phyloP scores from a whole-genome alignment of 2,113 vertebrate species.

The Myotis yumanensis region DNA sequence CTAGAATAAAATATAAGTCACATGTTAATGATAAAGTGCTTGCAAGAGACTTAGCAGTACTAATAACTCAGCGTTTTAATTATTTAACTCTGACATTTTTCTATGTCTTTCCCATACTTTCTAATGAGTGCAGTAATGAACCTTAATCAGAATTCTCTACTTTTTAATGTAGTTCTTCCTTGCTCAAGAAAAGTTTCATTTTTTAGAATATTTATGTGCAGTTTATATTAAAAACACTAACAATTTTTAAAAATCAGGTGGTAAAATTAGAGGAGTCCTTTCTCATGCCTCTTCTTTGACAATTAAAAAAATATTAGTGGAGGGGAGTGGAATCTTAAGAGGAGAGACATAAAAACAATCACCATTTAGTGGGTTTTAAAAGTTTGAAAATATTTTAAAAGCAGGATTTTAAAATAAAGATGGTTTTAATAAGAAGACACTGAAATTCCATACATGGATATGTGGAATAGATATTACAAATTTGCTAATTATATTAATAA shows the following conservation, averaged over 20 bases:
- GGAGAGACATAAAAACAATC: neutral
- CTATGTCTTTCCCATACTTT: conserved; percentile 42
- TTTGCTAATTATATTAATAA: neutral
- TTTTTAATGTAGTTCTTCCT: conserved; percentile 44
- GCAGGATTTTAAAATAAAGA: neutral
- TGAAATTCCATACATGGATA: neutral
- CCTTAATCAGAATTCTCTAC: conserved; percentile 45
- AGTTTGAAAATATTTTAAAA: neutral
- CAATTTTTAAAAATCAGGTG: conserved; percentile 15
- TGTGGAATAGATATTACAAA: neutral
- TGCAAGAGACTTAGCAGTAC: conserved; percentile 33
- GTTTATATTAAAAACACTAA: conserved; percentile 42
- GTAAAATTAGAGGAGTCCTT: neutral
- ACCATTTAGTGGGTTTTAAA: neutral
- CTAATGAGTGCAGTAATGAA: conserved; percentile 59
- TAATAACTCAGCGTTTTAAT: conserved; percentile 64
- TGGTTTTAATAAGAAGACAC: neutral
- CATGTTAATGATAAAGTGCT: conserved; percentile 59
- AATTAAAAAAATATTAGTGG: neutral
- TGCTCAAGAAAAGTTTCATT: conserved; percentile 18
- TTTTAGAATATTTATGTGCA: conserved; percentile 40
- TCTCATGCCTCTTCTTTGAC: neutral
- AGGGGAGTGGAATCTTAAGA: neutral
- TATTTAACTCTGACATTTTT: conserved; percentile 69
- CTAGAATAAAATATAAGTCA: conserved; percentile 82